A percentile compares a stretch with the other conserved stretches of the same genome.
Conservation (phyloP, 2,113 vertebrate genomes). For the Lepus timidus region DNA sequence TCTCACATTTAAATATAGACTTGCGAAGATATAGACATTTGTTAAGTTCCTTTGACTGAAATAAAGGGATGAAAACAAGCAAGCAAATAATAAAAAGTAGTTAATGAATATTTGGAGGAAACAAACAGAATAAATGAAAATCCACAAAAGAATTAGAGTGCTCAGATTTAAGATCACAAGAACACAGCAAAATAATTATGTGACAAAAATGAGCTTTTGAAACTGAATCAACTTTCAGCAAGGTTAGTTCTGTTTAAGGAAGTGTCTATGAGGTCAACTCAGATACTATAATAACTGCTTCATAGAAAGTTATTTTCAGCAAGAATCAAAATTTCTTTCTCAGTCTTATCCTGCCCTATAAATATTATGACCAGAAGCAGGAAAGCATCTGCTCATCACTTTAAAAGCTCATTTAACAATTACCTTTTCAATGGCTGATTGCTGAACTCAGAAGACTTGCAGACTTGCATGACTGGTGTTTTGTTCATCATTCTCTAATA, state of each 20-base stretch:
- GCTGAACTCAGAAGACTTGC: background rate
- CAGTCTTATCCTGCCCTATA: background rate
- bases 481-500: background rate
- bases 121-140: background rate
- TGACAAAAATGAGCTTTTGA: background rate
- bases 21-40: background rate
- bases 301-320: background rate
- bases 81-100: background rate
- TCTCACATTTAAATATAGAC: background rate
- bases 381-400: background rate
- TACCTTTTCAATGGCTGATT: background rate
- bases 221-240: no score
- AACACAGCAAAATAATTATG: background rate
- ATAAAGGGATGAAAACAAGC: constrained; percentile 5
- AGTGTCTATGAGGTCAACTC: background rate
- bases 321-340: constrained; percentile 4
- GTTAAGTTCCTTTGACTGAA: background rate
- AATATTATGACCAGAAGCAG: background rate
- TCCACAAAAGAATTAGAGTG: background rate
- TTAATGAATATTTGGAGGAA: background rate
- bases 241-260: background rate
- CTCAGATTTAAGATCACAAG: background rate
- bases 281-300: background rate
- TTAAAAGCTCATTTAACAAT: background rate
- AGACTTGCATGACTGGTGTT: background rate